Evolutionary conservation across 2,888 invertebrate species (phyloP).

Genomic region (Ochropacha duplaris): DNA sequence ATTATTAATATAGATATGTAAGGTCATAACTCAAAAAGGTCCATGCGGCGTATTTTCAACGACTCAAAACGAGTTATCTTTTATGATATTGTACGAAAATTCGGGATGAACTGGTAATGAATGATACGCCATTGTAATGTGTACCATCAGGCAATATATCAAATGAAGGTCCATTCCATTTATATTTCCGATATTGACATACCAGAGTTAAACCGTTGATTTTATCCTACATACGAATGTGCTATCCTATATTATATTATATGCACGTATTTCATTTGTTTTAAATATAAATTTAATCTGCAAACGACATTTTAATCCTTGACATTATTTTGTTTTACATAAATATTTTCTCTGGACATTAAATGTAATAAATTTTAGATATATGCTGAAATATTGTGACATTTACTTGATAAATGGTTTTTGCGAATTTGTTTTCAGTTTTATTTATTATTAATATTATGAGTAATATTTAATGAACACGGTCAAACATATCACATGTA

Average conservation of each 20-base stretch:
- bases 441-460: too few species aligned
- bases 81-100: slow-evolving; percentile 9
- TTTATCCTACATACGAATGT: background rate
- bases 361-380: background rate
- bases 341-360: background rate
- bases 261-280: background rate
- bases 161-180: slow-evolving; percentile 29
- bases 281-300: background rate
- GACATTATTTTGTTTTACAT: background rate
- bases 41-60: background rate
- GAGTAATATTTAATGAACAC: too few species aligned
- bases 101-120: slow-evolving; percentile 25
- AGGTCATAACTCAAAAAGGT: slow-evolving; percentile 71
- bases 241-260: background rate
- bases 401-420: background rate
- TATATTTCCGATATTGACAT: slow-evolving; percentile 36
- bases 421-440: background rate
- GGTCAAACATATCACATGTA: too few species aligned
- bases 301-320: background rate
- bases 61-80: background rate
- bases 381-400: background rate
- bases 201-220: slow-evolving; percentile 1
- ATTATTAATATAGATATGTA: too few species aligned
- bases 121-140: slow-evolving; percentile 32
- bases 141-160: slow-evolving; percentile 28